Evolutionary conservation across 1,140 invertebrate species (phyloP).

Genomic region (Micrasema minimum): DNA sequence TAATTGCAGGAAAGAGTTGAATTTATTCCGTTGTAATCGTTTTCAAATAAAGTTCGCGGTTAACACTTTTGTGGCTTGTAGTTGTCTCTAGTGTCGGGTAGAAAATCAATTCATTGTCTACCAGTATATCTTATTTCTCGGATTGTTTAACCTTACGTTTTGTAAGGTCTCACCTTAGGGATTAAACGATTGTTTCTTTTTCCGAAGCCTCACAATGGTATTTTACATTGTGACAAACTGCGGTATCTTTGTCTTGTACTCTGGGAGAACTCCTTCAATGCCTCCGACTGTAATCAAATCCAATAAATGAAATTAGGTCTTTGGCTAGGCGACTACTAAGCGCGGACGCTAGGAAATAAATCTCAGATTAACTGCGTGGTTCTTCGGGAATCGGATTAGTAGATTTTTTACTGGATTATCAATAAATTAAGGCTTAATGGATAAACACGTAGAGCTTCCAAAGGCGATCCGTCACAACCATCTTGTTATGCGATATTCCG

Average conservation of each 20-base stretch:
- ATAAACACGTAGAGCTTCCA: conserved; percentile 33
- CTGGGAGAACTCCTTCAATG: conserved; percentile 16
- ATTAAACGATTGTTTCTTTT: conserved; percentile 49
- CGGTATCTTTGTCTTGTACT: conserved; percentile 28
- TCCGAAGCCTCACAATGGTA: conserved; percentile 50
- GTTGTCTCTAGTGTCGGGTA: background rate
- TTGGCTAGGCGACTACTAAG: conserved; percentile 5
- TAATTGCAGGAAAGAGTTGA: background rate
- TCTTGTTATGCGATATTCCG: background rate
- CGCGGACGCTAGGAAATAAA: conserved; percentile 25
- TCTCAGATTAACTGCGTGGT: conserved; percentile 34
- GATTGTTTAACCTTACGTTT: conserved; percentile 54
- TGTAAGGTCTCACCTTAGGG: conserved; percentile 53
- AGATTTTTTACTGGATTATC: conserved; percentile 38
- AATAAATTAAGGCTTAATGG: conserved; percentile 25
- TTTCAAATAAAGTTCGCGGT: conserved; percentile 20
- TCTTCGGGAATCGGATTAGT: conserved; percentile 41
- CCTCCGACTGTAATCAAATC: conserved; percentile 34
- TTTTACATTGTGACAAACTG: background rate
- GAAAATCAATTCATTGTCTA: conserved; percentile 20
- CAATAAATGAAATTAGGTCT: conserved; percentile 39
- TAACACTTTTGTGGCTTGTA: conserved; percentile 34
- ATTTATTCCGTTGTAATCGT: background rate
- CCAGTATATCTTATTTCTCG: conserved; percentile 50
- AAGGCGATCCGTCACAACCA: background rate